Base-by-base conservation (phyloP, 2,113 vertebrate species). In the Myrmecophaga tridactyla region DNA sequence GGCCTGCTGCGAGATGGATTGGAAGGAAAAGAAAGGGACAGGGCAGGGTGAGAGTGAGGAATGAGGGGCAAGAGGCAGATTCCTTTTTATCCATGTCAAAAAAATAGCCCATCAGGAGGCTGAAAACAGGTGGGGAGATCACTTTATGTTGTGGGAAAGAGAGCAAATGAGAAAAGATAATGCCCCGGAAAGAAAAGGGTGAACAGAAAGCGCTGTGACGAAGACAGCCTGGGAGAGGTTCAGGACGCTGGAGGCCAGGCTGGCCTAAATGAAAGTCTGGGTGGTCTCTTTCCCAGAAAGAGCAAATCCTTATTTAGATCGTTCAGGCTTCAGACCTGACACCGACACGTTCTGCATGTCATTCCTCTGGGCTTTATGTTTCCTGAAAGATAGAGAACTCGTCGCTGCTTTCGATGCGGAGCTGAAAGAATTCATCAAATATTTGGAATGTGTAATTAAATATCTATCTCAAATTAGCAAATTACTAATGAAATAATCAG, bases 401-500 rank as follows among this genome's bases (percentile, higher is more conserved):
- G 11, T 39, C 63, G 3, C 88, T 1, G 83, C 69, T 91, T 46
- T 63, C 95, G 84, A 1, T 21, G 67, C 8, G 2, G 89, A 84
- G 77, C 94, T 58, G 62, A 95, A 97, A 96, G 92, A 89, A 94
- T 95, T 96, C 95, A 93, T 96, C 96, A 96, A 95, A 96, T 97
- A 97, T 97, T 97, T 96, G 95, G 97, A 96, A 97, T 96, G 96
- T 97, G 96, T 97, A 97, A 97, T 97, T 97, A 97, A 96, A 97
- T 97, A 97, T 94, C 97, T 97, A 97, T 97, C 96, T 96, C 93
- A 96, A 97, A 97, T 97, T 97, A 97, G 95, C 89, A 96, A 97
- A 97, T 97, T 97, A 94, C 96, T 96, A 97, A 97, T 97, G 96
- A 97, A 97, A 97, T 97, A 97, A 97, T 97, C 97, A 94, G 94